Base-by-base conservation (phyloP, 2,113 vertebrate genomes). In the Boulengerochromis microlepis region DNA sequence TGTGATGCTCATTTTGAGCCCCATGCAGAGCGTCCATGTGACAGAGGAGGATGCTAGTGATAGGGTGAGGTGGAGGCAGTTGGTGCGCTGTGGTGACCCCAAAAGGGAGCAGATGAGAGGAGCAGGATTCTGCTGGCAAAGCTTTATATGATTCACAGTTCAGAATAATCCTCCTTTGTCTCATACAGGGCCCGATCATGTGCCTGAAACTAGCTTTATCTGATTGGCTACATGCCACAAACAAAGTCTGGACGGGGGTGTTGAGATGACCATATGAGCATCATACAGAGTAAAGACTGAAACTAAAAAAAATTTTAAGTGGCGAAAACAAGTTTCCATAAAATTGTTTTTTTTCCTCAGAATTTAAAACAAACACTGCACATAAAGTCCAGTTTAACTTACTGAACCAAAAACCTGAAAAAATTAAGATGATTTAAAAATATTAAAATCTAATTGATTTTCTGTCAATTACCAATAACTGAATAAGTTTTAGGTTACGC, bases 261-360 rank as follows among this genome's bases (percentile, higher is more conserved):
- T 26, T 47, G 40, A 76, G 9, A 47, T 47, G 40, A 47, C 40
- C 69, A 7, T 11, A 18, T 2, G 8, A 45, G 16, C 24, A 19
- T 47, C 40, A 76, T 29, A 26, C 22, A 45, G 22, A 29, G 40
- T 26, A 42, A 24, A 71, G 35, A 71, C 7, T 69, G 0, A 69
- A 69, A 0, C 35, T 4, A 22, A 40, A 40, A n/a, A 38, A 0
- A 0, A 38, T 1, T 18, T 15, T 22, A 38, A 69, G 35, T 40
- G 33, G 19, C 0, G 2, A 22, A 69, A 69, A 69, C 64, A 40
- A 69, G 35, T 13, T 40, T 69, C 19, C 11, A 40, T 40, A 69
- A 19, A 53, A 66, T 59, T 4, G 8, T 6, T 8, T 5, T 5
- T 64, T 69, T 2, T 0, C 18, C 16, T 22, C 19, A 8, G 19